A percentile compares a stretch with the other conserved stretches of the same genome.
Conservation (phyloP, 2,113 vertebrate genomes). For the Periophthalmus modestus region DNA sequence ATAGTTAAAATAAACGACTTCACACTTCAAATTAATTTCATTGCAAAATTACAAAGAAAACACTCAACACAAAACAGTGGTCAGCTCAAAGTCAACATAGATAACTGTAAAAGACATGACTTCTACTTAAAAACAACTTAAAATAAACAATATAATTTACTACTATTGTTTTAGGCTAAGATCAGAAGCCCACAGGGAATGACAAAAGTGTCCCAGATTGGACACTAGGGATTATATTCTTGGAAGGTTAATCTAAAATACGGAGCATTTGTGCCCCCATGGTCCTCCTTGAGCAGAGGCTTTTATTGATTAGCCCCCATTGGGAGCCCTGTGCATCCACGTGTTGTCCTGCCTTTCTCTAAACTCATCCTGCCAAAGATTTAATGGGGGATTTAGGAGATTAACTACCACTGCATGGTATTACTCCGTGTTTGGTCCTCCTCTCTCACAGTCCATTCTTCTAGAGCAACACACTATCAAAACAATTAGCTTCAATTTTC, state of each 20-base stretch:
- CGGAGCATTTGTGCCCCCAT: slow-evolving; percentile 43
- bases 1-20: not conserved
- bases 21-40: no score
- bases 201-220: slow-evolving; percentile 53
- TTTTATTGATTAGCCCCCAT: slow-evolving; percentile 66
- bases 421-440: slow-evolving; percentile 60
- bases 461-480: slow-evolving; percentile 19
- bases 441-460: slow-evolving; percentile 52
- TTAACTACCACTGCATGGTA: slow-evolving; percentile 64
- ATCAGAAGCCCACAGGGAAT: slow-evolving; percentile 16
- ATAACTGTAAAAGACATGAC: not conserved
- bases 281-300: slow-evolving; percentile 45
- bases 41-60: not conserved
- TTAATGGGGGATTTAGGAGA: slow-evolving; percentile 70
- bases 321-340: slow-evolving; percentile 53
- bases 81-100: not conserved
- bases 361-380: slow-evolving; percentile 62
- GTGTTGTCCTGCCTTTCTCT: slow-evolving; percentile 56
- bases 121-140: not conserved
- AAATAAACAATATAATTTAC: not conserved
- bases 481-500: slow-evolving; percentile 30
- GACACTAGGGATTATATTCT: slow-evolving; percentile 60
- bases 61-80: not conserved
- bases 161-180: not conserved
- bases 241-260: slow-evolving; percentile 62